These are phyloP conservation scores for Macrobrachium rosenbergii DNA, from an alignment of 1,140 invertebrate species.

Conservation along the genomic window DNA sequence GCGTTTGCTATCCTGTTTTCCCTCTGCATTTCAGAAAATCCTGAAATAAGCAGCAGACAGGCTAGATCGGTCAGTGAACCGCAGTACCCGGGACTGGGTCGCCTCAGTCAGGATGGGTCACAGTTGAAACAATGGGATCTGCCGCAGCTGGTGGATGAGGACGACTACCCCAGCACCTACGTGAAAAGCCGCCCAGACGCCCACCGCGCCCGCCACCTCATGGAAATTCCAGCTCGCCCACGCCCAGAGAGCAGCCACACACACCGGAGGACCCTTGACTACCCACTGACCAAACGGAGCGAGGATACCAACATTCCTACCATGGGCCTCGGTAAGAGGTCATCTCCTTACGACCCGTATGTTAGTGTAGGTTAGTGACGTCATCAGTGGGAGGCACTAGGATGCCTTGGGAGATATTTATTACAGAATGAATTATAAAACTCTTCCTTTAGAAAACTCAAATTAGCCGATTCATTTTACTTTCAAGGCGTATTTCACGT, in stretches of 20 bases:
- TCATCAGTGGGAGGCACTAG: not conserved
- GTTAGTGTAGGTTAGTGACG: slow-evolving; percentile 55
- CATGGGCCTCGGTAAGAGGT: slow-evolving; percentile 58
- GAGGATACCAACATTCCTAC: slow-evolving; percentile 34
- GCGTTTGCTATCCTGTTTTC: not conserved
- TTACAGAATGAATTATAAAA: no score
- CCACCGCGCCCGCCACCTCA: not conserved
- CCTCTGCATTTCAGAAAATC: not conserved
- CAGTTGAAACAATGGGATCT: slow-evolving; percentile 3
- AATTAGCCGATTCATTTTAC: no score
- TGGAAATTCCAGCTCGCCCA: not conserved
- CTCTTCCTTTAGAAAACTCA: no score
- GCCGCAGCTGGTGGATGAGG: not conserved
- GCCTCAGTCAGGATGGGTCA: not conserved
- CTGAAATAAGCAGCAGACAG: not conserved
- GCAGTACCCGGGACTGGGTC: not conserved
- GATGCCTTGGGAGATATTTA: not conserved
- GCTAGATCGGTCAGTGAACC: not conserved
- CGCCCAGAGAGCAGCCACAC: not conserved
- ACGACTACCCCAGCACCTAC: not conserved
- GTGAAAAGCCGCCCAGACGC: not conserved
- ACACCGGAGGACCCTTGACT: not conserved
- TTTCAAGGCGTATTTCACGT: no score
- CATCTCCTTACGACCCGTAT: slow-evolving; percentile 34
- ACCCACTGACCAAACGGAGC: not conserved